Base-by-base conservation (phyloP, 2,113 vertebrate genomes). In the Prunella himalayana region DNA sequence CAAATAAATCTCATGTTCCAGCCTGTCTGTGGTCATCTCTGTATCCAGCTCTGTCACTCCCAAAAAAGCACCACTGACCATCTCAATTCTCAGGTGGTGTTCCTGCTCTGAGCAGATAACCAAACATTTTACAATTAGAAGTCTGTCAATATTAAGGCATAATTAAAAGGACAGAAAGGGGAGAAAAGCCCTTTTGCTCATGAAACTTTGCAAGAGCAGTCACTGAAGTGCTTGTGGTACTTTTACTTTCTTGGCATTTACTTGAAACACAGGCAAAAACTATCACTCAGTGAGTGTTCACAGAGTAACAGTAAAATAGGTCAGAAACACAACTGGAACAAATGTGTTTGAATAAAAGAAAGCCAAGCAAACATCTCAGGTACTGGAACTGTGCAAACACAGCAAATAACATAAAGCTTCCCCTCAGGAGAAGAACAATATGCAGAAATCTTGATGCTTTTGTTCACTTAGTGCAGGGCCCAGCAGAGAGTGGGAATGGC, bases 301-400 rank as follows among this genome's bases (percentile, higher is more conserved):
- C 44, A 75, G 57, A 53, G 13, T 37, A 84, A 35, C 25, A 42
- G 82, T 57, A 91, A 97, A 96, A 91, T 90, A 95, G 95, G 96
- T 91, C 91, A 95, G 89, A 88, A 95, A 91, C 0, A 1, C 66
- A 95, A 95, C 54, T 70, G 87, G 87, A 97, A 96, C 82, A 91
- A 94, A 90, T 87, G 70, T 82, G 30, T 93, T 92, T 92, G 87
- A 93, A 94, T 86, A 91, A 92, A 94, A 90, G 66, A 92, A 88
- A 94, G 35, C 57, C 93, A 87, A 78, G 92, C 82, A 92, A 95
- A 94, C 78, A 80, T 30, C 66, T 54, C 63, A 69, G 95, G 37
- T 72, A 72, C 77, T 30, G 61, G 69, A 82, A 79, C 84, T 82
- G 59, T 90, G 89, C 91, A 90, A 92, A 94, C 94, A 95, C 91